Percentiles rank a stretch among this genome's conserved stretches.
These are phyloP conservation scores for Brassicogethes aeneus DNA, from an alignment of 2,888 invertebrate species.

Conservation along the genomic window DNA sequence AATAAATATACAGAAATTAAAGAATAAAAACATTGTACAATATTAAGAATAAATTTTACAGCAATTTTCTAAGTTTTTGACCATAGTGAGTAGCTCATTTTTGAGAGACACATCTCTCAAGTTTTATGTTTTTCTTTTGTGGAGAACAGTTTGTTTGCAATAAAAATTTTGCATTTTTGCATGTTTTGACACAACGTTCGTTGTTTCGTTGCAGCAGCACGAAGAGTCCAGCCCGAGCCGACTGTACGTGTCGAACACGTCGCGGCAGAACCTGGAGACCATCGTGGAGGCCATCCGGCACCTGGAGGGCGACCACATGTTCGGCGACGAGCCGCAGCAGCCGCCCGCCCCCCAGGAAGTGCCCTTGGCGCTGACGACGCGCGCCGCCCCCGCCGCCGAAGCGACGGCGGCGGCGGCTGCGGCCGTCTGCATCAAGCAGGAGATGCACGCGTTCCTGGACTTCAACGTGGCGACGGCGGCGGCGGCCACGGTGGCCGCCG, in stretches of 20 bases:
- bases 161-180: no score
- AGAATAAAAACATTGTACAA: no score
- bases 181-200: no score
- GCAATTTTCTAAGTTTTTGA: no score
- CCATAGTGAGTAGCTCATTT: no score
- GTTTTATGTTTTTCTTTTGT: no score
- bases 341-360: slow-evolving; percentile 42
- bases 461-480: slow-evolving; percentile 46
- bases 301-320: slow-evolving; percentile 86
- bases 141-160: no score
- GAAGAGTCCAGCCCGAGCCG: slow-evolving; percentile 42
- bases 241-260: slow-evolving; percentile 59
- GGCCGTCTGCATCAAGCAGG: slow-evolving; percentile 37
- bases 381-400: slow-evolving; percentile 21
- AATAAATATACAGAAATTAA: no score
- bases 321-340: slow-evolving; percentile 59
- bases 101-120: no score
- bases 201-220: no score
- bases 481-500: slow-evolving; percentile 42
- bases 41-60: no score
- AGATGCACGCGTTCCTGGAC: slow-evolving; percentile 55
- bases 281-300: slow-evolving; percentile 98
- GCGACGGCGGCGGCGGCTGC: slow-evolving; percentile 53
- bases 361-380: slow-evolving; percentile 51
- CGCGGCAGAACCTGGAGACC: slow-evolving; percentile 92